Evolutionary conservation across 2,888 invertebrate species (phyloP).

Genomic region (Serrognathus titanus): DNA sequence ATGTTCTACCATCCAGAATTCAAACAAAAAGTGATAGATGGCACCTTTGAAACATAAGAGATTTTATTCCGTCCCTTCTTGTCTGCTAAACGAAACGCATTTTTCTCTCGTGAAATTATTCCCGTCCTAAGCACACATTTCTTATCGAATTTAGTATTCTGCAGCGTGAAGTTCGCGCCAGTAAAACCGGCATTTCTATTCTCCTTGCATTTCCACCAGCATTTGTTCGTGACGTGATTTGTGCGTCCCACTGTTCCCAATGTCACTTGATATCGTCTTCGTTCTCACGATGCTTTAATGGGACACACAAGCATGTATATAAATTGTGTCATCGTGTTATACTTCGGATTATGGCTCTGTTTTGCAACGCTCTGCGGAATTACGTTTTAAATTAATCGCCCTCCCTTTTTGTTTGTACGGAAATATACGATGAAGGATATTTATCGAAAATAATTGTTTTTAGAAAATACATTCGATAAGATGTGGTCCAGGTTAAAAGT

Average conservation of each 20-base stretch:
- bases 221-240: conserved; percentile 51
- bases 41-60: conserved; percentile 42
- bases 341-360: conserved; percentile 41
- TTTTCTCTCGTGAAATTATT: conserved; percentile 44
- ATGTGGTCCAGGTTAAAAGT: too few relatives aligned
- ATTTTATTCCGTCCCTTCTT: conserved; percentile 32
- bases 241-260: conserved; percentile 40
- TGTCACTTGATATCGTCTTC: conserved; percentile 45
- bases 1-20: conserved; percentile 23
- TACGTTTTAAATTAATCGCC: too few relatives aligned
- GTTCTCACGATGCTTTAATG: conserved; percentile 44
- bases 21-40: conserved; percentile 46
- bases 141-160: conserved; percentile 45
- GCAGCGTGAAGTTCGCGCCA: conserved; percentile 42
- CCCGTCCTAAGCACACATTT: conserved; percentile 47
- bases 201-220: conserved; percentile 46
- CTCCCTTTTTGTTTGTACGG: too few relatives aligned
- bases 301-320: conserved; percentile 45
- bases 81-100: conserved; percentile 41
- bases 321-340: conserved; percentile 45
- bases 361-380: conserved; percentile 10
- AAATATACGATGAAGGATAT: too few relatives aligned
- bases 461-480: too few relatives aligned
- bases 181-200: conserved; percentile 47
- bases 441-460: too few relatives aligned